Conservation (phyloP, 2,113 vertebrate species). For the Psilopsiagon aurifrons region DNA sequence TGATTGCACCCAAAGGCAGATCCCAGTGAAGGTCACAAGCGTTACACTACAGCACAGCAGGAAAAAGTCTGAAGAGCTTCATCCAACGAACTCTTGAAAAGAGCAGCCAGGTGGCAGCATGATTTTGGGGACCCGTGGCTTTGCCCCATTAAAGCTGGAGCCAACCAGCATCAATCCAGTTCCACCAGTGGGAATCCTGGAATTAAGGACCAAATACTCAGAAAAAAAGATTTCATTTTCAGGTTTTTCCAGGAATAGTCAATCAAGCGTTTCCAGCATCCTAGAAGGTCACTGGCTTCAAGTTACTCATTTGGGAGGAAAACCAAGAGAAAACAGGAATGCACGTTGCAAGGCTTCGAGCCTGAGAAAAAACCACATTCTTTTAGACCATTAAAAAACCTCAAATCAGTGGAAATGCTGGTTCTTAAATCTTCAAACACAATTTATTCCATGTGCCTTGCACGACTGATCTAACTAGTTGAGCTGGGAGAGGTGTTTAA, state of each 20-base stretch:
- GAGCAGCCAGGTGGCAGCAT: neutral
- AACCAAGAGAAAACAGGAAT: neutral
- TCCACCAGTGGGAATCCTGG: neutral
- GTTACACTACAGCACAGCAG: neutral
- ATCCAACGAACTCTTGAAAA: neutral
- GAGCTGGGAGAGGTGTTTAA: neutral
- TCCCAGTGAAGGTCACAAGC: neutral
- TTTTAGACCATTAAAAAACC: neutral
- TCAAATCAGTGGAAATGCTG: neutral
- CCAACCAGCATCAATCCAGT: neutral
- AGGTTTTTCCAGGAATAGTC: neutral
- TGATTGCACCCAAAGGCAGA: neutral
- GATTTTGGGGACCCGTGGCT: rapidly evolving
- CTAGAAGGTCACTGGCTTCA: neutral
- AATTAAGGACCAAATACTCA: neutral
- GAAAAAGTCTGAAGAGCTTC: neutral
- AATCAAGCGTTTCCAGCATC: neutral
- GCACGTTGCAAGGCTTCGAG: rapidly evolving
- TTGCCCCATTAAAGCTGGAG: neutral
- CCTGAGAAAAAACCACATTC: neutral
- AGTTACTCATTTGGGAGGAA: neutral
- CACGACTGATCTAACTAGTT: neutral
- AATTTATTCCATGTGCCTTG: neutral
- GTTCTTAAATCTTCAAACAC: neutral
- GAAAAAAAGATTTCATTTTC: neutral